Percentiles rank a stretch among this genome's conserved stretches.
These are phyloP conservation scores for Magallana angulata DNA, from an alignment of 1,140 invertebrate genomes.

Conservation along the genomic window DNA sequence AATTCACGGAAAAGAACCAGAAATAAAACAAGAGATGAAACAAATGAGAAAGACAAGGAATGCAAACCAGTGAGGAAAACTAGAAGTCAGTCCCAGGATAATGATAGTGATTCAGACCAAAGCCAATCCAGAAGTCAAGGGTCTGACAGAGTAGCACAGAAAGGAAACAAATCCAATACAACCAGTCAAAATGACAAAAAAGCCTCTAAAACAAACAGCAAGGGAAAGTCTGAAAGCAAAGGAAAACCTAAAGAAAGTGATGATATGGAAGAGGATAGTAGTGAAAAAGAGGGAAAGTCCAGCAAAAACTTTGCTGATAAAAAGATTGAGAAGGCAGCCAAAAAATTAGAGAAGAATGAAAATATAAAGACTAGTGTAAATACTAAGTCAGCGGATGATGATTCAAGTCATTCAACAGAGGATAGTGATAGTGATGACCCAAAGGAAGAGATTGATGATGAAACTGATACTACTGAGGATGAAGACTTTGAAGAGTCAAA, in stretches of 20 bases:
- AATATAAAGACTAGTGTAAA: too few species aligned
- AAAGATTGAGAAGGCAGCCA: constrained; percentile 4
- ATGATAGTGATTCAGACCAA: constrained; percentile 33
- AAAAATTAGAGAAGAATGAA: neutral
- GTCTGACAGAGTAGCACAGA: neutral
- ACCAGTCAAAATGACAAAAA: constrained; percentile 27
- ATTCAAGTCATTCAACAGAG: neutral
- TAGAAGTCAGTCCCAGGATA: constrained; percentile 8
- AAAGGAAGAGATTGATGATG: neutral
- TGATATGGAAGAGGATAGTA: neutral
- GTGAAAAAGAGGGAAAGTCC: neutral
- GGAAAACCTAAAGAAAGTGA: constrained; percentile 37
- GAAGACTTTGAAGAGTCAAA: constrained; percentile 10
- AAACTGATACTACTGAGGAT: neutral
- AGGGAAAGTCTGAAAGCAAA: neutral
- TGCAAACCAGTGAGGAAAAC: constrained; percentile 12
- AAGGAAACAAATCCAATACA: constrained; percentile 1
- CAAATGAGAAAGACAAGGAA: constrained; percentile 1
- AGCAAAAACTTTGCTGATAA: neutral
- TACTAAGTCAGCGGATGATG: neutral
- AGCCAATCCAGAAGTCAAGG: neutral
- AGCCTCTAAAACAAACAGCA: constrained; percentile 9
- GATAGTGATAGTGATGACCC: constrained; percentile 6
- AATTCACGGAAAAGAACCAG: constrained; percentile 7
- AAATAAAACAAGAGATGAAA: neutral